Conservation (phyloP, 1,140 invertebrate genomes). For the Drosophila pachea region DNA sequence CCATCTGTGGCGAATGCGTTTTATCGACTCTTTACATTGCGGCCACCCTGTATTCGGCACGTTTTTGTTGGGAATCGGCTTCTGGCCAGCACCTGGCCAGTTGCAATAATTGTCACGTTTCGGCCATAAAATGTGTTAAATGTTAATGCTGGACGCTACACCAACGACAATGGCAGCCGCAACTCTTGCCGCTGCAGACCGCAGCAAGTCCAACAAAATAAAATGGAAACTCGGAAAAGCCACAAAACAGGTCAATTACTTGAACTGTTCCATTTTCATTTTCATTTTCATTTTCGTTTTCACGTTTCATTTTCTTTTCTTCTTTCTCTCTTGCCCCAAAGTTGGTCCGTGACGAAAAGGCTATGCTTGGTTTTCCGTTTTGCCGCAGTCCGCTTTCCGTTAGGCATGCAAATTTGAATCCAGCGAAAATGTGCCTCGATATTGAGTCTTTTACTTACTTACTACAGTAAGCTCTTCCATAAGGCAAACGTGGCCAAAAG, state of each 20-base stretch:
- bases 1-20: no score
- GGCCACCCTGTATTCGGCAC: slow-evolving; percentile 4
- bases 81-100: slow-evolving; percentile 5
- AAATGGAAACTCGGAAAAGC: slow-evolving; percentile 31
- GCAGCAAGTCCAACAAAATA: slow-evolving; percentile 28
- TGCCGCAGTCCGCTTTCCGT: slow-evolving; percentile 2
- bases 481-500: slow-evolving; percentile 1
- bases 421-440: slow-evolving; percentile 37
- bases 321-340: background rate
- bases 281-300: background rate
- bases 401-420: slow-evolving; percentile 49
- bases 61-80: slow-evolving; percentile 9
- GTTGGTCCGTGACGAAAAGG: slow-evolving; percentile 4
- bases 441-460: slow-evolving; percentile 37
- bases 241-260: slow-evolving; percentile 23
- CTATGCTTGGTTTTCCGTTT: no score
- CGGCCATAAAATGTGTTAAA: slow-evolving; percentile 64
- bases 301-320: background rate
- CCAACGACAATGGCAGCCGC: background rate
- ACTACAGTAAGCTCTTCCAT: slow-evolving; percentile 22
- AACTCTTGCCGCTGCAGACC: background rate
- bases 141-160: slow-evolving; percentile 53
- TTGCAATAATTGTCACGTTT: slow-evolving; percentile 67
- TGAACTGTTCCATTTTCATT: background rate
- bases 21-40: no score